These are phyloP conservation scores for Heterodera carotae DNA, from an alignment of 1,140 invertebrate genomes.

Conservation along the genomic window DNA sequence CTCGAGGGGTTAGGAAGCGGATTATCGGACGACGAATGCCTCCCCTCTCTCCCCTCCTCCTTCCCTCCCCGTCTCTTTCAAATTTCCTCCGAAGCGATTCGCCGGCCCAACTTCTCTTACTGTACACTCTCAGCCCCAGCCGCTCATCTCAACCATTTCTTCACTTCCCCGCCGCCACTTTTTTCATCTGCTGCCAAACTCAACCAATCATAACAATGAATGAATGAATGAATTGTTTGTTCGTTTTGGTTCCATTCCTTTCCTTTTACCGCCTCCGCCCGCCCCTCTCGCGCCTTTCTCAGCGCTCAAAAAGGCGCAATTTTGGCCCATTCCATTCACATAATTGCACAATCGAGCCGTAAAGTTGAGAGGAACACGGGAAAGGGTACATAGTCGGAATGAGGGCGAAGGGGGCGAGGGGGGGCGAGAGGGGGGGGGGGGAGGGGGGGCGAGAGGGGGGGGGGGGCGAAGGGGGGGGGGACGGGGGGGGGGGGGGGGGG, in stretches of 20 bases:
- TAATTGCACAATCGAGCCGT: background rate
- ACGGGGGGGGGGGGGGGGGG: too few relatives aligned
- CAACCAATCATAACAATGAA: conserved; percentile 1
- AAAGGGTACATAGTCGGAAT: background rate
- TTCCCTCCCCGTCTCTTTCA: too few relatives aligned
- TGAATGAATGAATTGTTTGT: too few relatives aligned
- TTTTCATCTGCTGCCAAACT: background rate
- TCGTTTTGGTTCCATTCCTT: background rate
- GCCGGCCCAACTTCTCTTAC: too few relatives aligned
- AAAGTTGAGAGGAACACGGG: background rate
- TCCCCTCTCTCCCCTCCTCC: background rate
- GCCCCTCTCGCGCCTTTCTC: too few relatives aligned
- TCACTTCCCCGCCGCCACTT: background rate
- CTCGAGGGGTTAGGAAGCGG: background rate
- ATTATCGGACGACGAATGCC: background rate
- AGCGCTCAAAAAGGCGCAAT: background rate
- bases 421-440: too few relatives aligned
- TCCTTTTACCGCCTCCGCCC: background rate
- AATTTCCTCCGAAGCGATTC: too few relatives aligned
- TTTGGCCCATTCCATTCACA: background rate
- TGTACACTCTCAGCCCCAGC: too few relatives aligned
- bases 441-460: too few relatives aligned
- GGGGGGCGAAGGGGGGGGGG: too few relatives aligned
- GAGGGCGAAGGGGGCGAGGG: too few relatives aligned
- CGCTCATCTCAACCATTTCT: background rate